Percentiles rank a stretch among this genome's conserved stretches.
These are phyloP conservation scores for Hypotaenidia philippensis DNA, from an alignment of 2,797 vertebrate genomes.

Conservation along the genomic window DNA sequence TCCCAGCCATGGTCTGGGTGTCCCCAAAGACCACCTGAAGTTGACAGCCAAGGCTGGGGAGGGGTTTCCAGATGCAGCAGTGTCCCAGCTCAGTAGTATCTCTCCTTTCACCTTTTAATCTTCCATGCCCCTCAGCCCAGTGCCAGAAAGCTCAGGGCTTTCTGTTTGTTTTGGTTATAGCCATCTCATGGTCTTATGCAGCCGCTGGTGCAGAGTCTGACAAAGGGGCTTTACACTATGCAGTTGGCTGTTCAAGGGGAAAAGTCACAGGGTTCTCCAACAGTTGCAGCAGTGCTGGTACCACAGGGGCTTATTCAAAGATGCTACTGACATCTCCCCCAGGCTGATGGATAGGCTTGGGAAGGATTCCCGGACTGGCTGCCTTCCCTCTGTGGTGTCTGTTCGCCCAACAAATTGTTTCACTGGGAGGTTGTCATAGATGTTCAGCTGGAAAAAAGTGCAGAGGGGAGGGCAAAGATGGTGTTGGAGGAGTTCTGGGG, in stretches of 20 bases:
- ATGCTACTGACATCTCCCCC: not conserved
- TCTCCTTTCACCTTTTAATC: not conserved
- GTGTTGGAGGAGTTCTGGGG: not conserved
- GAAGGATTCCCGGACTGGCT: not conserved
- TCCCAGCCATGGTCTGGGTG: not conserved
- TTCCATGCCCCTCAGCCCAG: not conserved
- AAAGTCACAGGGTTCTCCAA: not conserved
- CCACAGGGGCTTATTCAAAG: not conserved
- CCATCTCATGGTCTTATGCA: rapidly evolving
- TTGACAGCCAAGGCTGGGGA: not conserved
- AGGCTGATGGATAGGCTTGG: rapidly evolving
- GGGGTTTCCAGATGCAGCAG: not conserved
- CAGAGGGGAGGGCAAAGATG: not conserved
- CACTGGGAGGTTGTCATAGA: not conserved
- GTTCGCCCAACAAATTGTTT: not conserved
- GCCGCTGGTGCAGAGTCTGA: not conserved
- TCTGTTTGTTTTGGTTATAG: not conserved
- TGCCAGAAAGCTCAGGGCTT: not conserved
- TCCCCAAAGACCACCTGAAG: not conserved
- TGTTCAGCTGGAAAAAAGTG: not conserved
- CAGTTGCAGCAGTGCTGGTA: not conserved
- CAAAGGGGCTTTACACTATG: not conserved
- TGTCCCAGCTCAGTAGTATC: not conserved
- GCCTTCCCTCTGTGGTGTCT: not conserved
- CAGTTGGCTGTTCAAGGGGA: not conserved